These are phyloP conservation scores for Peromyscus eremicus DNA, from an alignment of 2,797 vertebrate genomes.

Conservation along the genomic window DNA sequence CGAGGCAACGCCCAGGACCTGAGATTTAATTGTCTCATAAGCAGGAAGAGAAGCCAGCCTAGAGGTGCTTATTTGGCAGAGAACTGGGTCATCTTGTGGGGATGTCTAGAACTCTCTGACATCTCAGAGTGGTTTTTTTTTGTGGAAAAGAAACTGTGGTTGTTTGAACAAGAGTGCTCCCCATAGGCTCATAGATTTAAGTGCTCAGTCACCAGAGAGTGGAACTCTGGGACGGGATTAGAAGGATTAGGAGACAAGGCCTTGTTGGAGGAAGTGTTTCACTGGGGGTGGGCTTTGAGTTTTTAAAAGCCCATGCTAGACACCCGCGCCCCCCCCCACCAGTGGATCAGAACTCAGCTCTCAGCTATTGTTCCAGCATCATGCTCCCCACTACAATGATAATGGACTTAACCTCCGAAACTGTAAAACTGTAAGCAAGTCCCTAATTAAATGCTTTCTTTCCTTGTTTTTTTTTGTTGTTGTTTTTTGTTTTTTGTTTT, in stretches of 20 bases:
- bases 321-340: background rate
- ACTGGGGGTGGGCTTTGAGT: background rate
- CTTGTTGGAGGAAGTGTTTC: background rate
- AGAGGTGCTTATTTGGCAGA: background rate
- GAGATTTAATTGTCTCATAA: background rate
- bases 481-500: background rate
- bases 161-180: background rate
- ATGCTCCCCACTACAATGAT: background rate
- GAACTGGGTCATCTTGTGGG: background rate
- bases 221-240: background rate
- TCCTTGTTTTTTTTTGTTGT: background rate
- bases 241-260: background rate
- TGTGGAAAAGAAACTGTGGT: background rate
- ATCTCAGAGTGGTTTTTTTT: background rate
- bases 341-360: background rate
- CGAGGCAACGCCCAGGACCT: background rate
- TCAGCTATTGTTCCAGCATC: background rate
- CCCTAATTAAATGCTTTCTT: background rate
- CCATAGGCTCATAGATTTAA: background rate
- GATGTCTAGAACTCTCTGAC: background rate
- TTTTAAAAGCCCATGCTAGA: background rate
- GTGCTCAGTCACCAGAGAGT: background rate
- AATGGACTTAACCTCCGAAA: background rate
- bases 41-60: background rate
- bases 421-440: background rate